A percentile compares a stretch with the other conserved stretches of the same genome.
phyloP scores from a whole-genome alignment of 2,888 invertebrate species.

The Dynastes hyllus region DNA sequence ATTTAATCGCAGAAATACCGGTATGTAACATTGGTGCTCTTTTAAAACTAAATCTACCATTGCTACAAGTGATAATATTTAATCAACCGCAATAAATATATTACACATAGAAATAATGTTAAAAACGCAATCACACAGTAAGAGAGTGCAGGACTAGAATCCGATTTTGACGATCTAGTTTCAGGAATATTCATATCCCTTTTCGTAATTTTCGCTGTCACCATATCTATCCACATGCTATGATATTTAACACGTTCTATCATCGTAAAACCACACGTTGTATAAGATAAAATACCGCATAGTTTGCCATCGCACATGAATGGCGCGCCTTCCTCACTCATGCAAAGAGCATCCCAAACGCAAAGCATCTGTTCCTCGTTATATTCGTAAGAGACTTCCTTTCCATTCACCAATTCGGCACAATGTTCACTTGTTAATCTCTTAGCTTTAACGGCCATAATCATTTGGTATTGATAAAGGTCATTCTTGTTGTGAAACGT shows the following conservation, averaged over 20 bases:
- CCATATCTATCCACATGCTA: slow-evolving; percentile 12
- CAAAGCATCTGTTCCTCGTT: slow-evolving; percentile 17
- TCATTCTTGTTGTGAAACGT: neutral
- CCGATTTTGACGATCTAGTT: neutral
- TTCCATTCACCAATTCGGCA: neutral
- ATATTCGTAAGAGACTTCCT: neutral
- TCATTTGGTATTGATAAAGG: neutral
- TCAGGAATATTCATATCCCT: neutral
- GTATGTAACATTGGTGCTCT: no score
- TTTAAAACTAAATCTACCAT: no score
- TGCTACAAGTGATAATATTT: neutral
- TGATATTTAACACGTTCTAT: slow-evolving; percentile 15
- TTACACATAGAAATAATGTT: neutral
- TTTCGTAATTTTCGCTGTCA: neutral
- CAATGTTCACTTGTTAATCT: neutral
- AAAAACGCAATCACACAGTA: neutral
- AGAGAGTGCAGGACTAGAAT: neutral
- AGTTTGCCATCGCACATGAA: slow-evolving; percentile 23
- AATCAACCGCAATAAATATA: slow-evolving; percentile 2
- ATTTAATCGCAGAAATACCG: no score
- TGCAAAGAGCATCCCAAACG: slow-evolving; percentile 29
- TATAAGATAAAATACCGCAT: slow-evolving; percentile 20
- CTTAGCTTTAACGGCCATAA: slow-evolving; percentile 17
- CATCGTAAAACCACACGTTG: neutral
- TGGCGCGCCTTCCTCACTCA: slow-evolving; percentile 28